Conservation (phyloP, 2,888 invertebrate genomes). For the Carterocephalus palaemon region DNA sequence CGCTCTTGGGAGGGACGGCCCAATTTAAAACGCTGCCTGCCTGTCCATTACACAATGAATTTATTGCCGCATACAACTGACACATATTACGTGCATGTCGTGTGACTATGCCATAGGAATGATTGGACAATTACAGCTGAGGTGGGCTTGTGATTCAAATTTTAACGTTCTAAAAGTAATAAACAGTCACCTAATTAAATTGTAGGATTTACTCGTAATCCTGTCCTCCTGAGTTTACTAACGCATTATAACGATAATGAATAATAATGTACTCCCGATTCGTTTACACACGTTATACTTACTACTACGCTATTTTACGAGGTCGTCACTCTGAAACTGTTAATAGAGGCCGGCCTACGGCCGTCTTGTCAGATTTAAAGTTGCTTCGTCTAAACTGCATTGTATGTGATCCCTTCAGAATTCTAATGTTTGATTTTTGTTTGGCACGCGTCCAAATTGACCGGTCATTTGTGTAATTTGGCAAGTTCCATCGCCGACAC, state of each 20-base stretch:
- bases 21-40: conserved; percentile 64
- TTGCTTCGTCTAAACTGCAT: conserved; percentile 27
- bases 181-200: no score
- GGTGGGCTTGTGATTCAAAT: conserved; percentile 30
- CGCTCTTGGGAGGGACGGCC: conserved; percentile 72
- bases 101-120: conserved; percentile 41
- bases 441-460: conserved; percentile 62
- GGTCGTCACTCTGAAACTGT: conserved; percentile 25
- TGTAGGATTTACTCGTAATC: no score
- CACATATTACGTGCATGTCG: conserved; percentile 69
- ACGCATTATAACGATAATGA: no score
- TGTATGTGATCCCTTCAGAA: conserved; percentile 31
- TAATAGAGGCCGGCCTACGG: conserved; percentile 12
- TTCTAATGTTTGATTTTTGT: conserved; percentile 39
- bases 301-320: no score
- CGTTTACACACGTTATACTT: no score
- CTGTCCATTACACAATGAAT: conserved; percentile 73
- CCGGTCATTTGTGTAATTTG: conserved; percentile 61
- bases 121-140: conserved; percentile 48
- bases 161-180: conserved; percentile 26
- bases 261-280: no score
- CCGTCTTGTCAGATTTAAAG: not conserved
- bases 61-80: conserved; percentile 68
- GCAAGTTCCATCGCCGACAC: conserved; percentile 58
- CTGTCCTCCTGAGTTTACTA: no score